These are phyloP conservation scores for Mystacides longicornis DNA, from an alignment of 2,888 invertebrate species.

Conservation along the genomic window DNA sequence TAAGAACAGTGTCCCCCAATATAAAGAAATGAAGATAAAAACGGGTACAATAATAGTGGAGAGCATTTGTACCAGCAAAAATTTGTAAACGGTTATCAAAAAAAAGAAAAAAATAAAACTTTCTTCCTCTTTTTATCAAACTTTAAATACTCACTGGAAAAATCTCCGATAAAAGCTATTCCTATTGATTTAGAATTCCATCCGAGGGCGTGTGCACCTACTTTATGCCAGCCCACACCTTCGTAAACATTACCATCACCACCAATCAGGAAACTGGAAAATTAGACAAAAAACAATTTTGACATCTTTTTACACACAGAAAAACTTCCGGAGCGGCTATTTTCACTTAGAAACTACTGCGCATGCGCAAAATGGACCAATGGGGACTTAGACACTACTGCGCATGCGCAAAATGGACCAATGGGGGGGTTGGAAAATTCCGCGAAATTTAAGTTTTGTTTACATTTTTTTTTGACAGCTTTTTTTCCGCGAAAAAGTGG, in stretches of 20 bases:
- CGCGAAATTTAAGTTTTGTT: too few species aligned
- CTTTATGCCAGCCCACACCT: conserved; percentile 49
- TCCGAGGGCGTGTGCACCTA: conserved; percentile 45
- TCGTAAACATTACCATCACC: conserved; percentile 52
- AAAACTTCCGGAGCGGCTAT: too few species aligned
- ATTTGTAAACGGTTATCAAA: not conserved
- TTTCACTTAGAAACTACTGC: too few species aligned
- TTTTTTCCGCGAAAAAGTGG: too few species aligned
- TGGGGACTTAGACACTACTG: too few species aligned
- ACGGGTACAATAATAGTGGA: not conserved
- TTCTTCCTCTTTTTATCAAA: too few species aligned
- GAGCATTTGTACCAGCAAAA: not conserved
- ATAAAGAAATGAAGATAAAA: too few species aligned
- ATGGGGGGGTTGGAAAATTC: too few species aligned
- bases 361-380: too few species aligned
- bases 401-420: too few species aligned
- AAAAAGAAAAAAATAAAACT: not conserved
- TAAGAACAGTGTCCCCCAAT: too few species aligned
- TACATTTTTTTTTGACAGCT: too few species aligned
- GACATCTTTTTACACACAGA: not conserved
- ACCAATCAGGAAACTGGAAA: conserved; percentile 44
- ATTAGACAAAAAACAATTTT: not conserved
- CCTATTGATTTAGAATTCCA: conserved; percentile 49
- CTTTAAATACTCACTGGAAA: conserved; percentile 35
- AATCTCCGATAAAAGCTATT: conserved; percentile 49